Base-by-base conservation (phyloP, 2,888 invertebrate species). In the Polymixis lichenea region DNA sequence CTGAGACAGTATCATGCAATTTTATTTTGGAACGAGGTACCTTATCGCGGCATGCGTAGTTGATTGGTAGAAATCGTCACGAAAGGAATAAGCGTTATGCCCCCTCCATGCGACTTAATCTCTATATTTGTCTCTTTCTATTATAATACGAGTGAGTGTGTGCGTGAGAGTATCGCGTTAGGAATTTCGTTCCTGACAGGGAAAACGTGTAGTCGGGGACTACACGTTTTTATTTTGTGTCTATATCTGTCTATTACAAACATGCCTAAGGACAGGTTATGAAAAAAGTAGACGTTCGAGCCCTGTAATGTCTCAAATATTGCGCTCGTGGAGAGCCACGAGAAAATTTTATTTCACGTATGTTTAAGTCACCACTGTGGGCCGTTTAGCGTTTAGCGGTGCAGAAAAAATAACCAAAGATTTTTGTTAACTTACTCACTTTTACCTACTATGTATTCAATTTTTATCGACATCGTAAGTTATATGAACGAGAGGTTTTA, bases 401-500 rank as follows among this genome's bases (percentile, higher is more conserved):
- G 49, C 56, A 72, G 55, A 46, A 66, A 66, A 72, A 61, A 38
- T n/a, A 38, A n/a, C 5, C 1, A 8, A 58, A 62, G 6, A 78
- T 75, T 80, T 79, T 80, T 75, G 66, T 64, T 15, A 67, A 62
- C 46, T 69, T 69, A 60, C 61, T 64, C 56, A 78, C 58, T 38
- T 25, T 13, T 22, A 38, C 51, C n/a, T n/a, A n/a, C n/a, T n/a
- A n/a, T n/a, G n/a, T 64, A 75, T 55, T n/a, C 38, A 15, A 0
- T 15, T 65, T 81, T 77, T 72, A 66, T 60, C n/a, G 55, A 58
- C 32, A 55, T 79, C 66, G 64, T 80, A 75, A 77, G 55, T 75
- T 77, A 76, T 28, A 9, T 19, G 28, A 77, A 80, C 66, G 46
- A 61, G 65, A 79, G 38, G 25, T 60, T 78, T 65, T 28, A 74